Evolutionary conservation across 2,797 vertebrate genomes (phyloP), one percentile per base, ranked within the genome.

Genomic region (Brotula barbata): DNA sequence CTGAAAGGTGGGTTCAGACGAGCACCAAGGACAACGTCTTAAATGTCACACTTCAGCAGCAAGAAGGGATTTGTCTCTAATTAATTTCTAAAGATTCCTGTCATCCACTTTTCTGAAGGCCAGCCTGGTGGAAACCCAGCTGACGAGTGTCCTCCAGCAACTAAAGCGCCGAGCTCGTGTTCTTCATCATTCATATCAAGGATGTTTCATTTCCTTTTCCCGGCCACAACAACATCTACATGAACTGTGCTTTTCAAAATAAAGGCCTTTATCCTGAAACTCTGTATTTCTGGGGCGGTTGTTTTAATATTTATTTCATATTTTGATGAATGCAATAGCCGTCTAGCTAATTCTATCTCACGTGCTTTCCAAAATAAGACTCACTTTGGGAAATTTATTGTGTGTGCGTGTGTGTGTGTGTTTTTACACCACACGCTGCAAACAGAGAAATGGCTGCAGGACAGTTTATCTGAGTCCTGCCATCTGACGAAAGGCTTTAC

Each of bases 31-130:
- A 90, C 88, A 89, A 89, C 82, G 86, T 85, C 71, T 88, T 90
- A 92, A 91, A 92, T 89, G 89, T 88, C 88, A 91, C 88, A 91
- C 90, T 92, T 88, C 88, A 91, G 77, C 77, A 44, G 84, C 58
- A 63, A 88, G 80, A 81, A 88, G 82, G 88, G 90, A 90, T 91
- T 92, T 91, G 87, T 81, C 80, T 87, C 74, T 91, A 91, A 91
- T 92, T 90, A 89, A 90, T 91, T 89, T 89, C 80, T 77, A 85
- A 88, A 91, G 82, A 90, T 90, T 87, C 82, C 75, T 62, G 73
- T 82, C 64, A 49, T 75, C 77, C 73, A 25, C 13, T 72, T 62
- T 78, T 79, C 77, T 78, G 82, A 88, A 88, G 88, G 83, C 84
- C 82, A 78, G 71, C 58, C 70, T 66, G 69, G 56, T 75, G 68